Conservation (phyloP, 2,888 invertebrate species). For the Lathronympha strigana region DNA sequence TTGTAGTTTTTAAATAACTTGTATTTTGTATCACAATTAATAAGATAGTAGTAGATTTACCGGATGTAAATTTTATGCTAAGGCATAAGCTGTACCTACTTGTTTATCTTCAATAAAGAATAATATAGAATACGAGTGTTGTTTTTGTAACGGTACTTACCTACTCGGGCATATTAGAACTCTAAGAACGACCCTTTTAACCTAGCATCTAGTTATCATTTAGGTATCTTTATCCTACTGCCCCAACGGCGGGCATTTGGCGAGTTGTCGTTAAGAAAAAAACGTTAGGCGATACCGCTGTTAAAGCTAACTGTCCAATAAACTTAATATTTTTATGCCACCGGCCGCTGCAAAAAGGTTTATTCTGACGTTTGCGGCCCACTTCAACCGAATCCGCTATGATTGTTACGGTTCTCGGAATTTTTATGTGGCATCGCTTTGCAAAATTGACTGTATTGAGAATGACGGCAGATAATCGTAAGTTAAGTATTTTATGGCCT, state of each 20-base stretch:
- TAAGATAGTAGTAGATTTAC: no score
- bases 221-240: background rate
- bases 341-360: constrained; percentile 62
- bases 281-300: constrained; percentile 53
- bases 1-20: no score
- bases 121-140: no score
- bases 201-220: no score
- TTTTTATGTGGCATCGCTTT: constrained; percentile 51
- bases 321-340: constrained; percentile 76
- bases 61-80: no score
- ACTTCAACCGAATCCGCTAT: constrained; percentile 62
- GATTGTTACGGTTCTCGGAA: constrained; percentile 55
- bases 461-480: constrained; percentile 29
- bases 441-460: constrained; percentile 31
- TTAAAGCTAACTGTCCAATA: constrained; percentile 69
- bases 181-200: background rate
- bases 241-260: background rate
- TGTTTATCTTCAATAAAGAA: no score
- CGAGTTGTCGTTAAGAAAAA: constrained; percentile 14
- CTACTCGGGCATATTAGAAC: no score
- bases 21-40: no score
- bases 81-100: no score
- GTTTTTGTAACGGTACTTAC: no score
- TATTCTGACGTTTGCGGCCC: constrained; percentile 60
- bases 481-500: constrained; percentile 29